These are phyloP conservation scores for Alosa sapidissima DNA, from an alignment of 2,797 vertebrate genomes.

Conservation along the genomic window DNA sequence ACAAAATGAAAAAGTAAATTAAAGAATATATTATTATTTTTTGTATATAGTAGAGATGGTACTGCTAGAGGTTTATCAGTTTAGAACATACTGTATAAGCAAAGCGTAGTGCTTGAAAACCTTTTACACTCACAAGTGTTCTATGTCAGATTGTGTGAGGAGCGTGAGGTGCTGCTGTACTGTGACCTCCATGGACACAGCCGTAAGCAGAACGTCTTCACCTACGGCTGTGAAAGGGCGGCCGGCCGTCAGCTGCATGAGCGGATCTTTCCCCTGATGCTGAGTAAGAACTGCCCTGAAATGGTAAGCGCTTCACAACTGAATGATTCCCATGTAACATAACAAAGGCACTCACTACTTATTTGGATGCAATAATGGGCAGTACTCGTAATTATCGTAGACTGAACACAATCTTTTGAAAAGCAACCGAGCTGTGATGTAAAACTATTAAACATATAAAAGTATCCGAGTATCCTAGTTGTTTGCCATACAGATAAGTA, in stretches of 20 bases:
- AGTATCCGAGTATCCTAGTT: too few relatives aligned
- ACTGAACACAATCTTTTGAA: too few relatives aligned
- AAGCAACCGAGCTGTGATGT: background rate
- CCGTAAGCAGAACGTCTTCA: conserved; percentile 75
- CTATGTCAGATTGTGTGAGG: conserved; percentile 67
- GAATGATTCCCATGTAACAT: background rate
- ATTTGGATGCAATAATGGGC: background rate
- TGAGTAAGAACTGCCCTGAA: conserved; percentile 76
- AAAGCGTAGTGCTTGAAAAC: background rate
- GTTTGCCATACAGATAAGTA: too few relatives aligned
- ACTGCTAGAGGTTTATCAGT: background rate
- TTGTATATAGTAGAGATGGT: too few relatives aligned
- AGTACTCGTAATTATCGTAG: background rate
- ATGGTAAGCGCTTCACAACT: conserved; percentile 59
- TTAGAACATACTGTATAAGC: background rate
- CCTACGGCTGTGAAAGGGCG: conserved; percentile 70
- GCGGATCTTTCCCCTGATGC: conserved; percentile 71
- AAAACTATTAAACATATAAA: too few relatives aligned
- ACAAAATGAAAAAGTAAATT: too few relatives aligned
- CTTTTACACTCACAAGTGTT: background rate
- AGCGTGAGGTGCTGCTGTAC: conserved; percentile 70
- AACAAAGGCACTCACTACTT: background rate
- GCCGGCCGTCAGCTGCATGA: conserved; percentile 47
- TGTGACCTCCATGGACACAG: conserved; percentile 79
- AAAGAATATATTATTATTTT: too few relatives aligned